These are phyloP conservation scores for Neofelis nebulosa DNA, from an alignment of 2,113 vertebrate genomes.

Conservation along the genomic window DNA sequence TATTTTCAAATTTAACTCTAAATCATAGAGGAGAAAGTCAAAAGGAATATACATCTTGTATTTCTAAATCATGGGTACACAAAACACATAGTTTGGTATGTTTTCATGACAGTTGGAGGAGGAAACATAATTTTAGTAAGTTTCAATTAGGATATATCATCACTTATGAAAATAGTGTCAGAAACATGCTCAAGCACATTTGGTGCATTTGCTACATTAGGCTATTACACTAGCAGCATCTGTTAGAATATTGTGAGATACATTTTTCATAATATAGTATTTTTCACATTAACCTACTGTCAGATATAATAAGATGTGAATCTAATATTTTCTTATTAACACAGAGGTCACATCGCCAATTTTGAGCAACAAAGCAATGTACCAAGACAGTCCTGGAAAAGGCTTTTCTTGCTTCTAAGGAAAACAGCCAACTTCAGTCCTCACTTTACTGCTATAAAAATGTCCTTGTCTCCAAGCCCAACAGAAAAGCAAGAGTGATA, in stretches of 20 bases:
- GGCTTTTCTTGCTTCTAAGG: neutral
- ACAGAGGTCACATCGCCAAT: neutral
- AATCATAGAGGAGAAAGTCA: conserved; percentile 54
- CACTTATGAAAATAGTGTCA: conserved; percentile 66
- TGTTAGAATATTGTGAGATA: conserved; percentile 30
- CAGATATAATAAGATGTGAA: neutral
- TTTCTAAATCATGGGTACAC: conserved; percentile 21
- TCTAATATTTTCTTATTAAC: neutral
- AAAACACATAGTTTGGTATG: conserved; percentile 39
- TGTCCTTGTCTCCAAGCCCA: neutral
- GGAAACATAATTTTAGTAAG: conserved; percentile 65
- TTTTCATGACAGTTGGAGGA: conserved; percentile 65
- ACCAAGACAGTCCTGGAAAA: neutral
- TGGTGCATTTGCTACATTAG: conserved; percentile 4
- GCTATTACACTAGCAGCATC: conserved; percentile 46
- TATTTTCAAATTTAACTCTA: conserved; percentile 58
- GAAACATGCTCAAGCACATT: conserved; percentile 39
- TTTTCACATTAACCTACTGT: conserved; percentile 11
- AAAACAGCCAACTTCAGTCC: neutral
- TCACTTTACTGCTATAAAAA: neutral
- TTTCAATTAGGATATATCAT: conserved; percentile 60
- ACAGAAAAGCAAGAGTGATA: neutral
- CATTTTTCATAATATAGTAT: conserved; percentile 17
- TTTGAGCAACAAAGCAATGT: neutral
- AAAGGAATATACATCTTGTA: conserved; percentile 42